Conservation (phyloP, 1,140 invertebrate genomes). For the Lordiphosa mommai region DNA sequence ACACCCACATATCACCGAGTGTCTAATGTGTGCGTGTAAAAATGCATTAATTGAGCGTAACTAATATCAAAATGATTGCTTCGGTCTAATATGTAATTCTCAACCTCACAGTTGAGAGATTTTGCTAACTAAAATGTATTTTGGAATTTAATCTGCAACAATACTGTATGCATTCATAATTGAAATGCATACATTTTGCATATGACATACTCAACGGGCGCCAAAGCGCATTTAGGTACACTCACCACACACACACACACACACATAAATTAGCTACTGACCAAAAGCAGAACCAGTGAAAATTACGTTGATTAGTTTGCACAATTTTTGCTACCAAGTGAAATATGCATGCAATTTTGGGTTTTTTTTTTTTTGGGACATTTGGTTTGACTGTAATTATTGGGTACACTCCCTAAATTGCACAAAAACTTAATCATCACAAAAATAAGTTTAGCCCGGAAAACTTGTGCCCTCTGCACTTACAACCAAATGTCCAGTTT, state of each 20-base stretch:
- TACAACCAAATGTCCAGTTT: no score
- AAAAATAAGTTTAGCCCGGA: no score
- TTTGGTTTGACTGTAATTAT: no score
- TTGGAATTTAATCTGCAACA: slow-evolving; percentile 7
- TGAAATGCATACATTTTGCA: slow-evolving; percentile 7
- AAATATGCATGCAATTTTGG: neutral
- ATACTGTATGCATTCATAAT: slow-evolving; percentile 13
- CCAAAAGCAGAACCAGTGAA: slow-evolving; percentile 23
- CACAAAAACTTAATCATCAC: no score
- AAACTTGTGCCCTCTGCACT: no score
- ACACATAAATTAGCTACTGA: slow-evolving; percentile 43
- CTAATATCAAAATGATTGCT: slow-evolving; percentile 38
- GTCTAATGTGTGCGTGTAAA: slow-evolving; percentile 23
- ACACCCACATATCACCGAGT: neutral
- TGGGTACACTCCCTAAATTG: no score
- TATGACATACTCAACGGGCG: no score
- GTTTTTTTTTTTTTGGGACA: neutral
- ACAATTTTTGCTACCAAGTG: slow-evolving; percentile 26
- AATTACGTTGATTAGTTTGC: slow-evolving; percentile 63
- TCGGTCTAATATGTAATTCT: slow-evolving; percentile 4
- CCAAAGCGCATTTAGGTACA: no score
- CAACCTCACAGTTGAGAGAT: neutral
- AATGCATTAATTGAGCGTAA: slow-evolving; percentile 56
- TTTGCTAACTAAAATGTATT: neutral
- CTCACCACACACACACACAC: no score